A percentile compares a stretch with the other conserved stretches of the same genome.
phyloP scores from a whole-genome alignment of 2,113 vertebrate species.

The Dipodomys merriami region DNA sequence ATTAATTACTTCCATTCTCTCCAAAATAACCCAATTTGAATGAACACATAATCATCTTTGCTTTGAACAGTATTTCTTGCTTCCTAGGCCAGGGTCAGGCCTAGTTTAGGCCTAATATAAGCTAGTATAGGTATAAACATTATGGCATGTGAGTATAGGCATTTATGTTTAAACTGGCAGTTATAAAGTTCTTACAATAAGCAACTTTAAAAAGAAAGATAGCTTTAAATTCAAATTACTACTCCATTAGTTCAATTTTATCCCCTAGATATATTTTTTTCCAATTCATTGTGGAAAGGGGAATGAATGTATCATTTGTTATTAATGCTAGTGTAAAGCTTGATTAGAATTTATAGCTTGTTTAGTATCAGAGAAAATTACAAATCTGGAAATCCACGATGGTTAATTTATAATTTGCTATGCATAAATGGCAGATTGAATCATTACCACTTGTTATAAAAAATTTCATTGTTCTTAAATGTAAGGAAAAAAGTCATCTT shows the following conservation, averaged over 20 bases:
- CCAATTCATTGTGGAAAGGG: slow-evolving; percentile 2
- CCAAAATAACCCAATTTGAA: background rate
- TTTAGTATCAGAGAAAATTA: slow-evolving; percentile 41
- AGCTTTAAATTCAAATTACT: slow-evolving; percentile 49
- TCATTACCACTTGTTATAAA: slow-evolving; percentile 50
- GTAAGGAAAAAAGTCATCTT: slow-evolving; percentile 37
- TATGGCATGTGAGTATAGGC: background rate
- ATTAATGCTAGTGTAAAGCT: background rate
- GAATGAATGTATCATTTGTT: slow-evolving; percentile 43
- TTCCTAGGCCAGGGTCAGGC: background rate
- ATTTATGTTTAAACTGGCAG: slow-evolving; percentile 12
- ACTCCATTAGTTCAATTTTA: slow-evolving; percentile 42
- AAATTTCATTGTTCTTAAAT: slow-evolving; percentile 46
- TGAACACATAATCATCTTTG: background rate
- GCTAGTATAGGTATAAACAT: background rate
- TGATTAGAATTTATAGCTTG: slow-evolving; percentile 27
- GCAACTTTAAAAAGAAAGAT: slow-evolving; percentile 35
- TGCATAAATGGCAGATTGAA: background rate
- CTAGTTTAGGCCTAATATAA: too few species aligned
- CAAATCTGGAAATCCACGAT: slow-evolving; percentile 30
- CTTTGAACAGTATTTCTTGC: background rate
- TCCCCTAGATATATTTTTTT: slow-evolving; percentile 11
- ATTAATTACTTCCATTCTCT: slow-evolving; percentile 21
- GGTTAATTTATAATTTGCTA: background rate
- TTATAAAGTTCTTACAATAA: slow-evolving; percentile 29